Base-by-base conservation (phyloP, 1,140 invertebrate species). In the Platorchestia sp. region DNA sequence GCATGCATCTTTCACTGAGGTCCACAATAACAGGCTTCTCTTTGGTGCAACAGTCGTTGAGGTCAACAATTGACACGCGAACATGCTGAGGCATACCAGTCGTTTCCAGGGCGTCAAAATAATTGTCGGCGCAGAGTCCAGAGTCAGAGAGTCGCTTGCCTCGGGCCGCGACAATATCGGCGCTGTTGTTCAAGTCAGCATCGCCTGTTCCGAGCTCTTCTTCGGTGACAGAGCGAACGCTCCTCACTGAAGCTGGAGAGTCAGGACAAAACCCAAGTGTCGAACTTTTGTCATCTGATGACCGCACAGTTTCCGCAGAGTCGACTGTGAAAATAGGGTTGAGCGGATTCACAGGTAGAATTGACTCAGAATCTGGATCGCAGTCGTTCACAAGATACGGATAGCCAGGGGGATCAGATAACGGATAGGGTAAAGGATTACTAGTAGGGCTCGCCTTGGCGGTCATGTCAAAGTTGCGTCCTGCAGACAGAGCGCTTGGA, bases 371-470 rank as follows among this genome's bases (percentile, higher is more conserved):
- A 45, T 93, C 91, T 6, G 91, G 91, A 47, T 93, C 91, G 22
- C 36, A 93, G 91, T 44, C 91, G 45, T 93, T 93, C 36, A 93
- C 44, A 14, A 93, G 43, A 44, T 93, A 93, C 7, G 91, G 91
- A 45, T 93, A 93, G 45, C 91, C 91, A 47, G 91, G 91, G 47
- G 91, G 91, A 41, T 93, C 91, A 44, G 91, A 93, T 36, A 93
- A 93, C 19, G 91, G 91, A 36, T 93, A 93, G 5, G 91, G 91
- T 45, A 47, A 93, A 5, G 43, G 40, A 45, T 44, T 93, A 44
- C 91, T 93, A 45, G 43, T 45, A 10, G 41, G n/a, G 16, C 41
- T 42, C 87, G 87, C 87, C 43, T 44, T 89, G 27, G 43, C n/a
- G 5, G 87, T 42, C 7, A 27, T 27, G 87, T 89, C 22, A 44